Percentiles rank a stretch among this genome's conserved stretches.
Evolutionary conservation across 2,888 invertebrate genomes (phyloP).

Genomic region (Melieria omissa): DNA sequence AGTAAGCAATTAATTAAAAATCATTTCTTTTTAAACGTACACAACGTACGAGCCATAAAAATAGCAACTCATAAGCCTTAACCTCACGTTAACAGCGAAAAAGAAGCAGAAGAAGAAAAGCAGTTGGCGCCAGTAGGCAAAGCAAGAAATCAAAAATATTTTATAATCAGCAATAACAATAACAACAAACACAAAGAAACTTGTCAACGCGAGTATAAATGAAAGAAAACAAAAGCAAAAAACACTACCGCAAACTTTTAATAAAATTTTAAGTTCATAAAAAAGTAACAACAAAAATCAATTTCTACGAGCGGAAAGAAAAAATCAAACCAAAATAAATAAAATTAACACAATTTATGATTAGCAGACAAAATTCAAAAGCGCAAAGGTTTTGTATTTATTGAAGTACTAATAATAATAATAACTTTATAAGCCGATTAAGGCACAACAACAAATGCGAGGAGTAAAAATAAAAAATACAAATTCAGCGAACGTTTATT

Average conservation of each 20-base stretch:
- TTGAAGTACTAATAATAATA: neutral
- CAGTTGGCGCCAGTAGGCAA: constrained; percentile 9
- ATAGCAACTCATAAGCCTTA: neutral
- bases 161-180: too few relatives aligned
- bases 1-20: constrained; percentile 23
- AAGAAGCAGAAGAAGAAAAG: constrained; percentile 14
- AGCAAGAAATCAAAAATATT: neutral
- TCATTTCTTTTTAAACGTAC: neutral
- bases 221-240: neutral
- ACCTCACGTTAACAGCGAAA: too few relatives aligned
- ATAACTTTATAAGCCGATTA: constrained; percentile 1
- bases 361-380: too few relatives aligned
- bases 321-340: constrained; percentile 2
- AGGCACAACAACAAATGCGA: neutral
- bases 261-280: neutral
- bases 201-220: neutral
- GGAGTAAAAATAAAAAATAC: neutral
- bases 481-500: too few relatives aligned
- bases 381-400: too few relatives aligned
- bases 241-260: neutral
- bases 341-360: neutral
- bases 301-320: neutral
- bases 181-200: constrained; percentile 4
- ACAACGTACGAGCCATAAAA: neutral
- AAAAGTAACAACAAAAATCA: constrained; percentile 9